Evolutionary conservation across 1,140 invertebrate genomes (phyloP).

Genomic region (Drosophila sturtevanti): DNA sequence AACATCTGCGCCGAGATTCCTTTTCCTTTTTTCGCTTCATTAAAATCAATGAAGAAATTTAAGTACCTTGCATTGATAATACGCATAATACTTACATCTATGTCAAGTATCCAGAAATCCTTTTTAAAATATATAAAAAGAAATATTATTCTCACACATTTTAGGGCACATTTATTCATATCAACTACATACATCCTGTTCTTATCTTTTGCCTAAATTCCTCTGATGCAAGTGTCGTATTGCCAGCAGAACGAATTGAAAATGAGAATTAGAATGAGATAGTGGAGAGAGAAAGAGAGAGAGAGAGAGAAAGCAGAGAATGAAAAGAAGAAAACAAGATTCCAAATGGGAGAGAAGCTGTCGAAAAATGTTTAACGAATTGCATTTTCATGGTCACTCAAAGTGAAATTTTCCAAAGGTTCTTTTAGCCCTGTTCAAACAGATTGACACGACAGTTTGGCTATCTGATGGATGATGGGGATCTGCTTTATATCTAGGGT

Average conservation of each 20-base stretch:
- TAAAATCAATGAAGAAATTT: slow-evolving; percentile 23
- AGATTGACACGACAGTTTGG: slow-evolving; percentile 49
- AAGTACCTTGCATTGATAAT: slow-evolving; percentile 37
- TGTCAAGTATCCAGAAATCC: slow-evolving; percentile 57
- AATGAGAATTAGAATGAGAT: slow-evolving; percentile 2
- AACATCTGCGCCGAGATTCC: too few relatives aligned
- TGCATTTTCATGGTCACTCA: slow-evolving; percentile 78
- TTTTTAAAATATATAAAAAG: slow-evolving; percentile 19
- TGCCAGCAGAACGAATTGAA: slow-evolving; percentile 75
- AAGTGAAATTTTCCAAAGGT: slow-evolving; percentile 62
- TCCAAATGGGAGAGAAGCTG: slow-evolving; percentile 22
- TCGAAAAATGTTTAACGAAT: slow-evolving; percentile 68
- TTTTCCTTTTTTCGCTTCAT: background rate
- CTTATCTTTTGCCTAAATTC: slow-evolving; percentile 45
- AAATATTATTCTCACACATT: slow-evolving; percentile 29
- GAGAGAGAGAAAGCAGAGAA: slow-evolving; percentile 13
- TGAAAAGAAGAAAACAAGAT: slow-evolving; percentile 6
- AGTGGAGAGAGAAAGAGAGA: background rate
- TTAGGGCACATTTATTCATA: slow-evolving; percentile 12
- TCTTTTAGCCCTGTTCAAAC: slow-evolving; percentile 25
- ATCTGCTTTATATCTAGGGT: slow-evolving; percentile 15
- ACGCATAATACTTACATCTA: slow-evolving; percentile 2
- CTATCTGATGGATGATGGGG: slow-evolving; percentile 57
- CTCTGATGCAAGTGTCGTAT: slow-evolving; percentile 61
- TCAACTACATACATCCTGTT: slow-evolving; percentile 17